Percentiles rank a stretch among this genome's conserved stretches.
phyloP scores from a whole-genome alignment of 2,888 invertebrate genomes.

The Myathropa florea region DNA sequence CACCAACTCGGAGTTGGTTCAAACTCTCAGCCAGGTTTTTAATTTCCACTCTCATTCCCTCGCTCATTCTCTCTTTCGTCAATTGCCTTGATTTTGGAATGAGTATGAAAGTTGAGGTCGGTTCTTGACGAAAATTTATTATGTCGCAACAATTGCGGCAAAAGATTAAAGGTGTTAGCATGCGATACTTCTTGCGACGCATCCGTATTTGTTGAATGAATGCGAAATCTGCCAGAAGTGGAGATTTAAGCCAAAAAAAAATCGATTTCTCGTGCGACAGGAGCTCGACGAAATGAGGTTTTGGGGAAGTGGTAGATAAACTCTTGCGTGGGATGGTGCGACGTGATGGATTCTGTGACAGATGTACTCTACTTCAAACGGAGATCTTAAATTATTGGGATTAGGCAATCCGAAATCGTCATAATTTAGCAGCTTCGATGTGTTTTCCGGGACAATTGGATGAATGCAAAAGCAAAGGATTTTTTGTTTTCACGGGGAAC shows the following conservation, averaged over 20 bases:
- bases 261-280: slow-evolving; percentile 26
- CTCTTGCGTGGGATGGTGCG: not conserved
- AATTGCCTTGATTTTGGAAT: slow-evolving; percentile 60
- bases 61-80: not conserved
- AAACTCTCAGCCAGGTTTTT: not conserved
- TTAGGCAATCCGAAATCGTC: not conserved
- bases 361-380: not conserved
- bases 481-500: not conserved
- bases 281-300: not conserved
- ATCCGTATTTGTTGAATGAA: slow-evolving; percentile 30
- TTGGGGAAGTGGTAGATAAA: not conserved
- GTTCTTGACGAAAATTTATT: slow-evolving; percentile 58
- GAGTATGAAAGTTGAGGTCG: slow-evolving; percentile 55
- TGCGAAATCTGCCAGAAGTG: slow-evolving; percentile 39
- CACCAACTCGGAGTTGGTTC: not conserved
- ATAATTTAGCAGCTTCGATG: slow-evolving; percentile 10
- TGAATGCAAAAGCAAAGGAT: not conserved
- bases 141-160: slow-evolving; percentile 66
- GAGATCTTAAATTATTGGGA: not conserved
- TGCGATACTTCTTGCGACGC: slow-evolving; percentile 28
- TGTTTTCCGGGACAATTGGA: not conserved
- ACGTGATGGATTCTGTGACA: not conserved
- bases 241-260: slow-evolving; percentile 7
- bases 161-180: slow-evolving; percentile 53
- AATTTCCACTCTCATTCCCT: not conserved